These are phyloP conservation scores for Phenganax subtilis DNA, from an alignment of 92 coral and sea anemone genomes.

Conservation along the genomic window DNA sequence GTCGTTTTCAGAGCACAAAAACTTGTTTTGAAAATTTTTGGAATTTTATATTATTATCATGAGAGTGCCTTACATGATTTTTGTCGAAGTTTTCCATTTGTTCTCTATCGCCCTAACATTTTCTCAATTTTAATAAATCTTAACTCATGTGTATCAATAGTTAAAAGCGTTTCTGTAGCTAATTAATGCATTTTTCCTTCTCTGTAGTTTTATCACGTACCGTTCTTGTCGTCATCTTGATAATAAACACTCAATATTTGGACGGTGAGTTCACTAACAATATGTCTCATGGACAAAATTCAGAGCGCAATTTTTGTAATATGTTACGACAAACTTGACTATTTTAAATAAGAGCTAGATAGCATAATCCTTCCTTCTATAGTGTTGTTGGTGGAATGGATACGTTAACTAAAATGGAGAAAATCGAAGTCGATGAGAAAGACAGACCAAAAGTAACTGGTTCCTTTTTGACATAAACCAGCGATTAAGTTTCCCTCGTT, in stretches of 20 bases:
- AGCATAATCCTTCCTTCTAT: not conserved
- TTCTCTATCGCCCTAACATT: too few species aligned
- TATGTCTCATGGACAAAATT: not conserved
- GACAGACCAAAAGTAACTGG: constrained; percentile 83
- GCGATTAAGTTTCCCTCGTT: too few species aligned
- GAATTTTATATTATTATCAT: too few species aligned
- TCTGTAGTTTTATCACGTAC: constrained; percentile 80
- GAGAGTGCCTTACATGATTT: too few species aligned
- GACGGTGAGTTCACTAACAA: constrained; percentile 62
- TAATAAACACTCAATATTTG: constrained; percentile 88
- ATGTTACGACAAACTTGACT: too few species aligned
- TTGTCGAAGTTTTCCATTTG: too few species aligned
- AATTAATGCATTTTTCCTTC: not conserved
- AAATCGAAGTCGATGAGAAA: constrained; percentile 80
- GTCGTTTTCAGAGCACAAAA: too few species aligned
- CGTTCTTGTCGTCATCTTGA: constrained; percentile 97
- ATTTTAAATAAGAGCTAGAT: not conserved
- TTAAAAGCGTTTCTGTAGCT: not conserved
- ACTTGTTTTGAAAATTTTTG: too few species aligned
- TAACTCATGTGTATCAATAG: not conserved
- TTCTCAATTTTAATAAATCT: not conserved
- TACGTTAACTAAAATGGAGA: constrained; percentile 79
- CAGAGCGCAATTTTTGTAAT: too few species aligned
- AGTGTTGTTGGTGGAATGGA: constrained; percentile 97
- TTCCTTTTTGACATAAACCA: not conserved